Percentiles rank a stretch among this genome's conserved stretches.
phyloP scores from a whole-genome alignment of 2,888 invertebrate species.

The Drosophila fungiperda region DNA sequence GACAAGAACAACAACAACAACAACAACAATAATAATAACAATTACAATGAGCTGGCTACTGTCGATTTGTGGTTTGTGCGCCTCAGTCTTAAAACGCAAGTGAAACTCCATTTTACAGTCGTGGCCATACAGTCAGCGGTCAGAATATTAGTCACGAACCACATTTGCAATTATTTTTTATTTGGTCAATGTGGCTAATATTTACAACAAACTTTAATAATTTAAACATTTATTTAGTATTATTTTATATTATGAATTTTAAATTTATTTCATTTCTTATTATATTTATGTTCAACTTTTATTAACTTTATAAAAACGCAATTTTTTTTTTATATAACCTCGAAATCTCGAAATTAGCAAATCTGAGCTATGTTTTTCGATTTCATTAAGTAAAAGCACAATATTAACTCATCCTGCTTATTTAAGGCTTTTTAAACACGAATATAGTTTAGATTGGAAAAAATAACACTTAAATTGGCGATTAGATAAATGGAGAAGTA shows the following conservation, averaged over 20 bases:
- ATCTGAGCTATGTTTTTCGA: too few relatives aligned
- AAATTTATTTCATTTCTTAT: background rate
- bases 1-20: conserved; percentile 29
- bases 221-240: background rate
- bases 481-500: background rate
- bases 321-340: too few relatives aligned
- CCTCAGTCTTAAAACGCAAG: background rate
- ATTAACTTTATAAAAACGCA: background rate
- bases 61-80: conserved; percentile 1
- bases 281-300: background rate
- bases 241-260: background rate
- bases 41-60: conserved; percentile 13
- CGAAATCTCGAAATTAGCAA: too few relatives aligned
- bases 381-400: too few relatives aligned
- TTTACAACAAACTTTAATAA: background rate
- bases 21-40: conserved; percentile 5
- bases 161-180: background rate
- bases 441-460: background rate
- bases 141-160: background rate
- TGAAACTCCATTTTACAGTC: background rate
- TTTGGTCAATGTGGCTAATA: background rate
- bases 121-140: background rate
- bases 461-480: background rate
- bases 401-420: too few relatives aligned
- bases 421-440: background rate